Evolutionary conservation across 2,888 invertebrate species (phyloP).

Genomic region (Sceliomorpha sp.): DNA sequence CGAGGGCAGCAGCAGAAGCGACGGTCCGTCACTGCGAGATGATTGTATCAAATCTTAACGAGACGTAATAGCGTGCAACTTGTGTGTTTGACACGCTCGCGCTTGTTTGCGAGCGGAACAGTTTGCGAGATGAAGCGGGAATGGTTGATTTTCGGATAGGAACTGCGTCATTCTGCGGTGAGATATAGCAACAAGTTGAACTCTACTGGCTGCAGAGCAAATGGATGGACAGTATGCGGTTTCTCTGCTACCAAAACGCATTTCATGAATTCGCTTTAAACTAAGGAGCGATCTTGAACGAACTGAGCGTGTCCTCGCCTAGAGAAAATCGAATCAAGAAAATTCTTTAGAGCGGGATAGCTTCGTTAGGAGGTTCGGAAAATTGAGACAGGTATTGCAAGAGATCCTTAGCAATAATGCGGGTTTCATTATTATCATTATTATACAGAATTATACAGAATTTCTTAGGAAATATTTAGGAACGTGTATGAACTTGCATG

Average conservation of each 20-base stretch:
- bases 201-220: conserved; percentile 52
- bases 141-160: conserved; percentile 47
- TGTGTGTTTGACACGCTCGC: conserved; percentile 40
- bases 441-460: too few species aligned
- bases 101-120: conserved; percentile 50
- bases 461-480: too few species aligned
- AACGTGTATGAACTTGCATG: too few species aligned
- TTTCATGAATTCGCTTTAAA: conserved; percentile 51
- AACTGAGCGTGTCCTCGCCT: conserved; percentile 19
- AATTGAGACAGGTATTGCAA: too few species aligned
- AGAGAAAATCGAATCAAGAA: conserved; percentile 19
- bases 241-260: conserved; percentile 47
- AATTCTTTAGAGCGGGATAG: conserved; percentile 15
- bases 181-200: conserved; percentile 57
- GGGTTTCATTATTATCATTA: too few species aligned
- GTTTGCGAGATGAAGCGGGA: conserved; percentile 45
- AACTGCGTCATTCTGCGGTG: conserved; percentile 47
- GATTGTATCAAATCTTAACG: conserved; percentile 52
- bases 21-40: conserved; percentile 17
- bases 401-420: too few species aligned
- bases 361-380: too few species aligned
- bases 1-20: conserved; percentile 6
- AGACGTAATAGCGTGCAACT: conserved; percentile 37
- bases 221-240: conserved; percentile 55
- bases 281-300: conserved; percentile 34